Evolutionary conservation across 2,797 vertebrate species (phyloP).

Genomic region (Okamejei kenojei): DNA sequence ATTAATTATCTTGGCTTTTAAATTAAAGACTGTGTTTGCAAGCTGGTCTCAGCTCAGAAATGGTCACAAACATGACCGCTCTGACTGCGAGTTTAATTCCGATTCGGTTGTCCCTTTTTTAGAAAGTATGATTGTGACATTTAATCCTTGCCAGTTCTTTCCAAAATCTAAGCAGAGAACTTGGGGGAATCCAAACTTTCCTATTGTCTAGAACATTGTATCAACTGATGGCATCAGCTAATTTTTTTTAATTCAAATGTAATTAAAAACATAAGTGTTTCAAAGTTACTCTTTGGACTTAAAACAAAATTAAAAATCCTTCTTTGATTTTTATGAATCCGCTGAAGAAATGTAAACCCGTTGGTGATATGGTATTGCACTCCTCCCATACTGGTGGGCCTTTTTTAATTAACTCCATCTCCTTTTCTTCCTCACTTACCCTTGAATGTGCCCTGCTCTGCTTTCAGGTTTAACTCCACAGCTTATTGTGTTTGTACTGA

Average conservation of each 20-base stretch:
- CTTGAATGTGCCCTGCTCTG: too few species aligned
- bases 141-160: neutral
- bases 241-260: neutral
- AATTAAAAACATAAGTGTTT: neutral
- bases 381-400: neutral
- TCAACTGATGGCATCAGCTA: neutral
- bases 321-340: neutral
- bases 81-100: neutral
- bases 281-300: neutral
- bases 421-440: neutral
- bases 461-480: neutral
- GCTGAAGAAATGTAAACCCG: neutral
- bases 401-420: neutral
- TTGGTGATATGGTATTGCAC: neutral
- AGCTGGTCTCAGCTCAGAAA: neutral
- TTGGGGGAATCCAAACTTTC: neutral
- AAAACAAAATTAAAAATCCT: too few species aligned
- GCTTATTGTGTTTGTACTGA: neutral
- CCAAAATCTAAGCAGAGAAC: neutral
- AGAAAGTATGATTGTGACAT: neutral
- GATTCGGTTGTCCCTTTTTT: neutral
- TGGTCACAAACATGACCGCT: neutral
- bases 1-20: conserved; percentile 15
- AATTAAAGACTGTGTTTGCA: neutral
- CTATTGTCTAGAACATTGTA: neutral